Evolutionary conservation across 1,140 invertebrate species (phyloP), one percentile per base, ranked within the genome.

Genomic region (Bradynema listronoti): DNA sequence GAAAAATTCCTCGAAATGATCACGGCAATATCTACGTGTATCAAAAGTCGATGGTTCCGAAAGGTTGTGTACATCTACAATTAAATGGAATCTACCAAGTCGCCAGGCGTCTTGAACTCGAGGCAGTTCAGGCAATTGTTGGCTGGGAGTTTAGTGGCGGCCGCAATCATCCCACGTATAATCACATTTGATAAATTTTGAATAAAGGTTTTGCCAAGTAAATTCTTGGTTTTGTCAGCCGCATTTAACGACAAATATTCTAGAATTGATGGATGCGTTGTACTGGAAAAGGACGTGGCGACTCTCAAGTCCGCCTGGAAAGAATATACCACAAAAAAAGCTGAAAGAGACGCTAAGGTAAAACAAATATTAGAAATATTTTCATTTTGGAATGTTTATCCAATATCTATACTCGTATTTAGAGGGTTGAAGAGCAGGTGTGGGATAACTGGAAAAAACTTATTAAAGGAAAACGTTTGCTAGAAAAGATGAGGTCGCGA

Each of bases 1-100:
- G 92, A 0, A 84, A 87, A 66, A 89, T 98, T 11, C 94, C 93
- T 0, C 84, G 90, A 59, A 98, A 97, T 83, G 89, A 88, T 14
- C 97, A 91, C 81, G 94, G 93, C 42, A 99, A 98, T 82, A 90
- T 99, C 0, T 94, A 99, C 79, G 79, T 99, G 9, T 61, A 92
- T 75, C 87, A 94, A 78, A 83, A 85, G 0, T 87, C 85, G 65
- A 98, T 99, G 93, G 81, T 98, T 66, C 94, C 95, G 0, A 87
- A 85, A 79, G 91, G 90, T 71, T 90, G 88, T 32, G 90, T 91
- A 9, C 89, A 96, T 78, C 79, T 98, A 51, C 68, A 82, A 80
- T 75, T 91, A 62, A 85, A 88, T 46, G 89, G 87, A 25, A 80
- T 98, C 45, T 85, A 87, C 73, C 85, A n/a, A n/a, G 81, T 96